Base-by-base conservation (phyloP, 2,797 vertebrate genomes). In the Euthynnus affinis region DNA sequence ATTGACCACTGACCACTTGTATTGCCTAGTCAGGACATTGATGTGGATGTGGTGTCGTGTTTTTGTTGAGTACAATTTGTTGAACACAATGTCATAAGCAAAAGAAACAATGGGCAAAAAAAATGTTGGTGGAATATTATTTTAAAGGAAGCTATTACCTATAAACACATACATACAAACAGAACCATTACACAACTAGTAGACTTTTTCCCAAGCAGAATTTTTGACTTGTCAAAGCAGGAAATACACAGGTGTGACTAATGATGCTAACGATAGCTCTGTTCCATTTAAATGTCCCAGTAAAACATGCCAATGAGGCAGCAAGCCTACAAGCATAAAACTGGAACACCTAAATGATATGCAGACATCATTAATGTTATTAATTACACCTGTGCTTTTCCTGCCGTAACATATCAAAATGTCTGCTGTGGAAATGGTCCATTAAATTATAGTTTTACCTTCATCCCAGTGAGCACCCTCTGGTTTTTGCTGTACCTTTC, bases 201-300 rank as follows among this genome's bases (percentile, higher is more conserved):
- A 25, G 49, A 29, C 20, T 3, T 37, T 27, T 60, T 23, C 40
- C 25, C 20, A 34, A 18, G 40, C 40, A 53, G 44, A 65, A 25
- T 51, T 68, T 70, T 73, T 55, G 55, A 78, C 62, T 48, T 27
- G 57, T 86, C 37, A 14, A 13, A 42, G 12, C 40, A 42, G 40
- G 40, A 42, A 42, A 42, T 42, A 13, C 40, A 42, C 12, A 42
- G 40, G 40, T 14, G 40, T 42, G 40, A 42, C 40, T 42, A 42
- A 42, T 42, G 12, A 42, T 14, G 40, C 40, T 42, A 42, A 42
- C 4, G 3, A 42, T 42, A 13, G 29, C 74, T 25, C 29, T 29
- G 60, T 66, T 78, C 78, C 73, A 73, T 61, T 48, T 68, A 34
- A 69, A 46, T 42, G 75, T 55, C 63, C 55, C 65, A 49, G 76